Conservation (phyloP, 2,797 vertebrate genomes). For the Gadopsis marmoratus region DNA sequence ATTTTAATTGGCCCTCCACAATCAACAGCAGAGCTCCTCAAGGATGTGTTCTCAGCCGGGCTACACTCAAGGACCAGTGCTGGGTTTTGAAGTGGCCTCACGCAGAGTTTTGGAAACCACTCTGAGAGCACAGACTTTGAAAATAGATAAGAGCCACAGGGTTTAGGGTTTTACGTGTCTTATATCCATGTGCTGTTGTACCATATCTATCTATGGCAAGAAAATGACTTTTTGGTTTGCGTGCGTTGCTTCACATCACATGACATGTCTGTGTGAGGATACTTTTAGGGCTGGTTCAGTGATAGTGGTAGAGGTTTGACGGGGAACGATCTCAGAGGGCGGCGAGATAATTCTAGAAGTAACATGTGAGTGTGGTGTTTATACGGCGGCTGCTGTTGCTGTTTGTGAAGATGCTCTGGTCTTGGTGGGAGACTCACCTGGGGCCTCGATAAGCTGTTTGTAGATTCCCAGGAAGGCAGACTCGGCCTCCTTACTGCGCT, state of each 20-base stretch:
- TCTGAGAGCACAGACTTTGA: slow-evolving; percentile 77
- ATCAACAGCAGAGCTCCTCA: slow-evolving; percentile 80
- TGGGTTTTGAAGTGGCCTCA: slow-evolving; percentile 83
- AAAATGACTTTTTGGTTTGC: slow-evolving; percentile 42
- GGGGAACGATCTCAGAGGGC: slow-evolving; percentile 36
- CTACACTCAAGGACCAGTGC: slow-evolving; percentile 78
- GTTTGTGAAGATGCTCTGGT: slow-evolving; percentile 65
- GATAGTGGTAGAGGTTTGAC: slow-evolving; percentile 14
- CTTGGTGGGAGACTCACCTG: slow-evolving; percentile 90
- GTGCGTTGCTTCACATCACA: slow-evolving; percentile 20
- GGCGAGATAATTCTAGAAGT: slow-evolving; percentile 42
- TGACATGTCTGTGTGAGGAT: slow-evolving; percentile 25
- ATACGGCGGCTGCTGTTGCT: slow-evolving; percentile 34
- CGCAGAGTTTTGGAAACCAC: slow-evolving; percentile 80
- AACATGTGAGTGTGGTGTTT: slow-evolving; percentile 42
- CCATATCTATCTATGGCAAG: slow-evolving; percentile 45
- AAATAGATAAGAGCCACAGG: slow-evolving; percentile 80
- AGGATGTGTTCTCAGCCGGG: slow-evolving; percentile 76
- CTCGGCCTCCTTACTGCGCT: slow-evolving; percentile 98
- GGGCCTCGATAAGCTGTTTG: slow-evolving; percentile 95
- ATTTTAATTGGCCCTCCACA: slow-evolving; percentile 86
- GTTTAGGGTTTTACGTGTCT: slow-evolving; percentile 66
- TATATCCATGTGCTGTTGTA: slow-evolving; percentile 54
- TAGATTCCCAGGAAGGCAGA: slow-evolving; percentile 96
- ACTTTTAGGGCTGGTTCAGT: slow-evolving; percentile 7